Conservation (phyloP, 2,888 invertebrate species). For the Anarsia innoxiella region DNA sequence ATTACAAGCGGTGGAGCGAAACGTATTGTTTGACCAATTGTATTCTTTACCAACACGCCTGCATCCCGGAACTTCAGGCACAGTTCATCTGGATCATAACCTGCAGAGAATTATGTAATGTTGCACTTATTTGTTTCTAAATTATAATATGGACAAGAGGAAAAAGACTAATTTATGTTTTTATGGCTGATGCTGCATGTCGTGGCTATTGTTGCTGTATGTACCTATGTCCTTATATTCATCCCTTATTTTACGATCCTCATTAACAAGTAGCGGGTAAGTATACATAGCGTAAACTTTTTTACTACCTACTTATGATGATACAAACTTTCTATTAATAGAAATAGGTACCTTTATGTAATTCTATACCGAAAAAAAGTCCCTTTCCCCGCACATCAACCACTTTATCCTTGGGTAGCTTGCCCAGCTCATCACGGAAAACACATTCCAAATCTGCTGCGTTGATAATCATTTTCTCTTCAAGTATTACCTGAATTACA, state of each 20-base stretch:
- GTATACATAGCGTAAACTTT: too few relatives aligned
- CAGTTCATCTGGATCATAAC: conserved; percentile 91
- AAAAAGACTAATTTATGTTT: too few relatives aligned
- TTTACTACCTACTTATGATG: too few relatives aligned
- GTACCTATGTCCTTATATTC: too few relatives aligned
- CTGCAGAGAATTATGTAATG: too few relatives aligned
- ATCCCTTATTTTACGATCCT: too few relatives aligned
- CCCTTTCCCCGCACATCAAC: conserved; percentile 89
- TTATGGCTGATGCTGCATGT: too few relatives aligned
- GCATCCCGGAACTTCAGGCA: conserved; percentile 89
- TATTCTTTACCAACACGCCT: conserved; percentile 96
- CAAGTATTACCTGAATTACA: conserved; percentile 85
- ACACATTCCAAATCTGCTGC: conserved; percentile 84
- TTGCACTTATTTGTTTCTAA: too few relatives aligned
- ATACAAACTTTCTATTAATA: too few relatives aligned
- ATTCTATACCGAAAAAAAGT: conserved; percentile 92
- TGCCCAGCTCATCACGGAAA: conserved; percentile 80
- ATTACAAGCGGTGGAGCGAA: conserved; percentile 96
- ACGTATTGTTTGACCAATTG: conserved; percentile 95
- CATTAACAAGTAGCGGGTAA: too few relatives aligned
- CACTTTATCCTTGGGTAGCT: conserved; percentile 84
- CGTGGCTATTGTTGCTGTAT: too few relatives aligned
- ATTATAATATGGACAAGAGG: too few relatives aligned
- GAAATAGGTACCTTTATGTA: conserved; percentile 78
- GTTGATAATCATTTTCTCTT: conserved; percentile 92